Evolutionary conservation across 2,888 invertebrate genomes (phyloP), one percentile per base, ranked within the genome.

Genomic region (Ligdia adustata): DNA sequence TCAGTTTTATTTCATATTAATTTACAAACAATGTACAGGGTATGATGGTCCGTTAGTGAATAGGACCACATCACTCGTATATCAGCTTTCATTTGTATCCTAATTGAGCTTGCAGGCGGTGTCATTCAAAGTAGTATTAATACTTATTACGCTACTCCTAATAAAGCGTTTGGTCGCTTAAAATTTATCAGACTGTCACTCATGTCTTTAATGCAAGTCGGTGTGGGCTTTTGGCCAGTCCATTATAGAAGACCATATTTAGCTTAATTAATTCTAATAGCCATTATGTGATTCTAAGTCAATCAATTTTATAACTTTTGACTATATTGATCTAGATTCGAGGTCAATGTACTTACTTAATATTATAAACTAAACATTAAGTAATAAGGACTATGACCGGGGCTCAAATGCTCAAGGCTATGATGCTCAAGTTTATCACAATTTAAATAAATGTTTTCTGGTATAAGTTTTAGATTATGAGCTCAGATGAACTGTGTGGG

Each of bases 51-150:
- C n/a, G n/a, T n/a, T 45, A 31, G 24, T 27, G 41, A 39, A 33
- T 37, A 48, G 29, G 33, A 9, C 42, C 9, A 24, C 45, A n/a
- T n/a, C n/a, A n/a, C n/a, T 31, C 32, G 5, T 46, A 52, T 24
- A 37, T 20, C 37, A 15, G 35, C 47, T 59, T 43, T 55, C 39
- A 51, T 60, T 56, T 42, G 52, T 58, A 60, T 60, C 54, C 39
- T 48, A 48, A 57, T 60, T 56, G 47, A 54, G 43, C 43, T 61
- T 57, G 55, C 57, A 61, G 53, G 58, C 54, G 22, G 29, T 45
- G 42, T 55, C 59, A 53, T 32, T 41, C 48, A 60, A 52, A 45
- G 42, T 55, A 51, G 56, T 50, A 52, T 60, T 58, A 61, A 65
- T 48, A 34, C 34, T 24, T 26, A 33, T n/a, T n/a, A n/a, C n/a